Evolutionary conservation across 1,140 invertebrate genomes (phyloP), one percentile per base, ranked within the genome.

Genomic region (Apis cerana): DNA sequence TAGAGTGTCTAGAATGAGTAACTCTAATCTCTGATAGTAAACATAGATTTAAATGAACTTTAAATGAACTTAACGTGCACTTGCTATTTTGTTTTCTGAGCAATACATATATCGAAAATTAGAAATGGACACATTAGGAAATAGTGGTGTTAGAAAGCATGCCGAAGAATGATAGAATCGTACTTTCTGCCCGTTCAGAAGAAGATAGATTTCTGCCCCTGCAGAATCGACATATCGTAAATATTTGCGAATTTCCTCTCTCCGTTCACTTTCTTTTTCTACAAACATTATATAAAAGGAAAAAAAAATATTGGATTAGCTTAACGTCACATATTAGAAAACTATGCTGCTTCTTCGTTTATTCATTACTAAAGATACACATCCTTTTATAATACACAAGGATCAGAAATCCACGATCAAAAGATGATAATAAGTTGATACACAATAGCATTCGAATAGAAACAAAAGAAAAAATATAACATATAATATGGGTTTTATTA

Each of bases 151-250:
- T 33, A 54, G 74, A 81, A 67, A 85, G 69, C 65, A 75, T 77
- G 58, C 72, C 54, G 71, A 33, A 68, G 54, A 87, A 80, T 67
- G 72, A 68, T 59, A 65, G 54, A 85, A 61, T 88, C 83, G 83
- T 88, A 88, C 83, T 88, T 88, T 88, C 86, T 88, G 86, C 65
- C 72, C 87, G 87, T 85, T 88, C 87, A 88, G n/a, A n/a, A n/a
- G n/a, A n/a, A n/a, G n/a, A n/a, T n/a, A n/a, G n/a, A n/a, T n/a
- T n/a, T n/a, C n/a, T n/a, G n/a, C n/a, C n/a, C n/a, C n/a, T 88
- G 87, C 83, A 86, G 86, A 88, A 88, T 88, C 86, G 83, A 86
- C 72, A 88, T 88, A 80, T 83, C 79, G 83, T 88, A 71, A 85
- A 87, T 88, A 88, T 83, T 82, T 80, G 86, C 86, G 83, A 85